Percentiles rank a stretch among this genome's conserved stretches.
Conservation (phyloP, 2,113 vertebrate species). For the Camelus bactrianus region DNA sequence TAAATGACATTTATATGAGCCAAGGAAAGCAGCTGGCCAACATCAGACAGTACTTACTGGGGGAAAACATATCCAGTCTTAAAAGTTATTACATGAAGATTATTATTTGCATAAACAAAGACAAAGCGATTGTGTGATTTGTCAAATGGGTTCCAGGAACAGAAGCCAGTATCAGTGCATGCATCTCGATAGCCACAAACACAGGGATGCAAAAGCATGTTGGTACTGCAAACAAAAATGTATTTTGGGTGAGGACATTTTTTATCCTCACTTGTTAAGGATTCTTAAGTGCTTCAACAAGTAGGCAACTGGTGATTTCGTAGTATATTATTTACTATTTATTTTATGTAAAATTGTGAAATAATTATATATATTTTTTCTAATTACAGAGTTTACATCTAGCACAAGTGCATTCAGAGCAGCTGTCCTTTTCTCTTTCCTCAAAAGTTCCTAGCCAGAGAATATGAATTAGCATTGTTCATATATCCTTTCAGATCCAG, state of each 20-base stretch:
- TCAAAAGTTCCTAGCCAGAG: not conserved
- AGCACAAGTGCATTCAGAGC: not conserved
- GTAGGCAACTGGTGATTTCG: not conserved
- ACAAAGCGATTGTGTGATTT: not conserved
- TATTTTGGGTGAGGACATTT: not conserved
- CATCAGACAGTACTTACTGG: not conserved
- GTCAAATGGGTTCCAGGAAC: not conserved
- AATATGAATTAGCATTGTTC: not conserved
- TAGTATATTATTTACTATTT: not conserved
- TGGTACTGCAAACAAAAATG: not conserved
- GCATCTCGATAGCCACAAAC: not conserved
- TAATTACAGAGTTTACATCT: not conserved
- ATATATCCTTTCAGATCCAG: not conserved
- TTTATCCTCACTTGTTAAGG: not conserved
- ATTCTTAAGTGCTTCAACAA: not conserved
- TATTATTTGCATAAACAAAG: not conserved
- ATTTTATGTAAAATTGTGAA: not conserved
- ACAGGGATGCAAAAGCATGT: not conserved
- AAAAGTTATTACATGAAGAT: not conserved
- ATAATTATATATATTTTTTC: not conserved
- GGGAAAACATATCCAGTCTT: too few species aligned
- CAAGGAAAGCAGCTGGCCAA: not conserved
- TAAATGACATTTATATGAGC: too few species aligned
- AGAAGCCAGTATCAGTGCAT: not conserved
- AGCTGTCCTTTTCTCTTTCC: not conserved